Evolutionary conservation across 2,113 vertebrate genomes (phyloP).

Genomic region (Prunella himalayana): DNA sequence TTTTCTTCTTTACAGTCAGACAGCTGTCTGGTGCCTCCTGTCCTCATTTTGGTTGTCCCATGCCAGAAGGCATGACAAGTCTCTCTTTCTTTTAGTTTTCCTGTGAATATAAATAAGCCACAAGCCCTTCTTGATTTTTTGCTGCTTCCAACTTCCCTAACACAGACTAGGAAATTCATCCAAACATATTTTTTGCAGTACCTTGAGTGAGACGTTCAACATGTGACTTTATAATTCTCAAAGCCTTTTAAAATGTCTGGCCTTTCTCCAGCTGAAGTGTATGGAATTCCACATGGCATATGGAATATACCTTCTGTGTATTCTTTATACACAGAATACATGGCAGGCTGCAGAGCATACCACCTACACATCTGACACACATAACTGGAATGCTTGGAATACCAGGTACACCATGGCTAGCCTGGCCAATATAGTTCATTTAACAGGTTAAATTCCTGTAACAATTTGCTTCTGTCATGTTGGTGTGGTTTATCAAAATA

Average conservation of each 20-base stretch:
- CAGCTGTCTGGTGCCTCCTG: background rate
- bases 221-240: background rate
- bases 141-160: background rate
- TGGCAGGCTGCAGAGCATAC: background rate
- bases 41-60: accelerated
- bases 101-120: background rate
- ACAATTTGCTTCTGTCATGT: background rate
- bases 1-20: background rate
- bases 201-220: background rate
- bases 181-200: background rate
- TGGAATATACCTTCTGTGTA: background rate
- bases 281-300: background rate
- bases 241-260: background rate
- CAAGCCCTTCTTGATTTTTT: background rate
- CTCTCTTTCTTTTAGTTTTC: background rate
- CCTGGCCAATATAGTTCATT: background rate
- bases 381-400: background rate
- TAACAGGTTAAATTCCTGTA: background rate
- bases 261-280: background rate
- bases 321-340: background rate
- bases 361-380: accelerated
- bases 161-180: background rate
- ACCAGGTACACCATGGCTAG: background rate
- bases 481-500: background rate
- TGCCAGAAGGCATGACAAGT: background rate